Evolutionary conservation across 2,888 invertebrate genomes (phyloP), one percentile per base, ranked within the genome.

Genomic region (Gymnoscelis rufifasciata): DNA sequence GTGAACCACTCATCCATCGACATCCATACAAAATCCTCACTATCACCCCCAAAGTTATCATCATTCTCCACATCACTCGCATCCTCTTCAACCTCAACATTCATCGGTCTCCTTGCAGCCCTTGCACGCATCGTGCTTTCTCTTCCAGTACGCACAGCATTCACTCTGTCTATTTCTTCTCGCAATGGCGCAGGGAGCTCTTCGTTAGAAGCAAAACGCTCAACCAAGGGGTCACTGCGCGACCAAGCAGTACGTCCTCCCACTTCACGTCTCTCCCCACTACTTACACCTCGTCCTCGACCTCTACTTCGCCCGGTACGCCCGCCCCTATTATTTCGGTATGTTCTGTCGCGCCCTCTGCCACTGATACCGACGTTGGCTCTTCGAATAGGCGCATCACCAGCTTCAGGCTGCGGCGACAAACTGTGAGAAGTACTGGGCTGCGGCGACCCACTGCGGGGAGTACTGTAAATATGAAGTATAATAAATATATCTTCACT

Each of bases 171-270:
- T 7, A 31, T 31, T 7, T 31, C 31, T 1, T 33, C 33, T 33
- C 33, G 33, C 15, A 33, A 33, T 33, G 33, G 33, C 33, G 14
- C 33, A 14, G 33, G 8, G 8, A 33, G 33, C 33, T 33, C 14
- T 33, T 33, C 33, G 14, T 33, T 33, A 14, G 33, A 33, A 13
- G 33, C 33, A 14, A 33, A 33, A 33, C 33, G 33, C 33, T 33
- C 33, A 33, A 14, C 33, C 8, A 33, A 33, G 13, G 31, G 31
- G 2, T 31, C 31, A 1, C 31, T 31, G 31, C 31, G 31, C 31
- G 31, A 31, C 31, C 31, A 31, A 13, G 31, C 31, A 33, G 33
- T 14, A 33, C 14, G 33, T 33, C 33, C 33, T n/a, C 33, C n/a
- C 3, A 14, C 33, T 14, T 14, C 15, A 7, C 12, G 33, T 14